Evolutionary conservation across 2,113 vertebrate genomes (phyloP), one percentile per base, ranked within the genome.

Genomic region (Tringa solitaria): DNA sequence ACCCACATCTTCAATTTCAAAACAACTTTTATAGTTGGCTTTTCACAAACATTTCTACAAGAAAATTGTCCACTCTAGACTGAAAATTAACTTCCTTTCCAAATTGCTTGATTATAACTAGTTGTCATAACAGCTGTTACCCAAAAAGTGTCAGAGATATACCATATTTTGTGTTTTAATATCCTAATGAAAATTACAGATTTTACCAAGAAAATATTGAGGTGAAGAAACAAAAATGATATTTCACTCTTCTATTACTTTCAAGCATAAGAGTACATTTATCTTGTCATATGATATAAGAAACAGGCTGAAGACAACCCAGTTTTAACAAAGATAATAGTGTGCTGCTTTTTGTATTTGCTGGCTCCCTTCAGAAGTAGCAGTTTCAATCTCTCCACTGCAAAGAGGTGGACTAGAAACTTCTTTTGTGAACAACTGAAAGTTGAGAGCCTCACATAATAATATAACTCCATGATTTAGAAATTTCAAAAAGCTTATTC

Each of bases 1-100:
- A 91, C 39, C 61, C 59, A 76, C 90, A 85, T 59, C 75, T 94
- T 93, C 59, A 65, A 10, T 77, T 91, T 93, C 73, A n/a, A 84
- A 91, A 33, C 73, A 94, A 60, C 35, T 92, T 95, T 95, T 81
- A 16, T 24, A 69, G 37, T 23, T 87, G 32, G 2, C 24, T 91
- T 75, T 87, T 90, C n/a, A 80, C 22, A 83, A 90, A 77, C 35
- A 59, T 77, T 94, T 87, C 46, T 50, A 46, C 33, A 85, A 78
- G 37, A 59, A 43, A 90, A 59, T 59, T 68, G 72, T 88, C 45
- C 28, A 19, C 16, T 59, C 88, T 5, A 73, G 60, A 80, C 14
- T 70, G 26, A 57, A 95, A 91, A 88, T 43, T 0, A 94, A 84
- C 30, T 86, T 88, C n/a, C 12, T 81, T 88, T 88, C 46, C 46